A percentile compares a stretch with the other conserved stretches of the same genome.
Evolutionary conservation across 1,140 invertebrate species (phyloP).

Genomic region (Laodelphax striatellus): DNA sequence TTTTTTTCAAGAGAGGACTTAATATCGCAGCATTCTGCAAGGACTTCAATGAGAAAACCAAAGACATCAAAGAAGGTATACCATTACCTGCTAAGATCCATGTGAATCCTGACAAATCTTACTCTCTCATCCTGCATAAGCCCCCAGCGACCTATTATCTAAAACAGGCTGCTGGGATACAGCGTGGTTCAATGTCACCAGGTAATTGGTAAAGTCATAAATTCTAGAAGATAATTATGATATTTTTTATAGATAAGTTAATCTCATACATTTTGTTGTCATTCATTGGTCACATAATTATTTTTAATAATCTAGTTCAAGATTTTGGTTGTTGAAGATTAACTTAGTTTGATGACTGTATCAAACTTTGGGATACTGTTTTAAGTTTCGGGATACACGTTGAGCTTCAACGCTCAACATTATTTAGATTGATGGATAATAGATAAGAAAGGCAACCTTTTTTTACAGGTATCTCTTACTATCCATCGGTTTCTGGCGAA

Average conservation of each 20-base stretch:
- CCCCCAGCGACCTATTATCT: constrained; percentile 81
- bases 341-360: too few species aligned
- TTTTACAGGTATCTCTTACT: too few species aligned
- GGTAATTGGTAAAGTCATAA: constrained; percentile 35
- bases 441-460: too few species aligned
- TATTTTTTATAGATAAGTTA: constrained; percentile 2
- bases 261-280: background rate
- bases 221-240: background rate
- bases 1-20: constrained; percentile 64
- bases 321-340: background rate
- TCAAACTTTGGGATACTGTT: too few species aligned
- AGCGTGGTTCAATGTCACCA: constrained; percentile 66
- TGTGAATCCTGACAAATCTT: constrained; percentile 79
- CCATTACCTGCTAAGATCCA: constrained; percentile 71
- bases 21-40: constrained; percentile 96
- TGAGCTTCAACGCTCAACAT: too few species aligned
- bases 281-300: background rate
- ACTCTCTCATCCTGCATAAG: constrained; percentile 68
- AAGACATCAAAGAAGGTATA: constrained; percentile 83
- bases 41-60: constrained; percentile 94
- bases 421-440: too few species aligned
- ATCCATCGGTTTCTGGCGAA: too few species aligned
- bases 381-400: too few species aligned
- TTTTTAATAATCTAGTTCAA: background rate
- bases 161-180: constrained; percentile 88